Evolutionary conservation across 2,888 invertebrate species (phyloP).

Genomic region (Malthinus flaveolus): DNA sequence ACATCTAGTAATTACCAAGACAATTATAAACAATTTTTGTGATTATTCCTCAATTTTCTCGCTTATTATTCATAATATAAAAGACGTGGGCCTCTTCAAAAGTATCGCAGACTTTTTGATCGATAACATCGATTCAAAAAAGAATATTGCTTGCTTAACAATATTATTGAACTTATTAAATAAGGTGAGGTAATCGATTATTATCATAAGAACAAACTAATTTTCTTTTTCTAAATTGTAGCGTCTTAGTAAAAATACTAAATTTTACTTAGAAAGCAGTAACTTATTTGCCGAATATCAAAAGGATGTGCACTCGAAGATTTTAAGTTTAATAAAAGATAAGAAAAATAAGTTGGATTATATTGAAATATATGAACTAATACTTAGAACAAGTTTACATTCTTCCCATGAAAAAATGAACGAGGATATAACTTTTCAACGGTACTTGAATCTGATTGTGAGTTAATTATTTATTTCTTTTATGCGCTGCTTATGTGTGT

Average conservation of each 20-base stretch:
- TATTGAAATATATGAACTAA: slow-evolving; percentile 26
- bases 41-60: not conserved
- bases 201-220: not conserved
- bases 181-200: not conserved
- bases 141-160: not conserved
- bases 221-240: slow-evolving; percentile 28
- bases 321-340: slow-evolving; percentile 10
- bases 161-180: not conserved
- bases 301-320: slow-evolving; percentile 8
- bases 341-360: not conserved
- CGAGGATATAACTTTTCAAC: slow-evolving; percentile 17
- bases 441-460: slow-evolving; percentile 30
- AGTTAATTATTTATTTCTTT: slow-evolving; percentile 10
- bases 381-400: slow-evolving; percentile 29
- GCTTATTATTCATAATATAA: not conserved
- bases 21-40: not conserved
- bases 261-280: slow-evolving; percentile 38
- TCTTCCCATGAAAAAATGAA: slow-evolving; percentile 11
- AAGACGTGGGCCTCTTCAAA: not conserved
- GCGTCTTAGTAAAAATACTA: slow-evolving; percentile 39
- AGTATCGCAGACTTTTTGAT: not conserved
- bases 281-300: slow-evolving; percentile 21
- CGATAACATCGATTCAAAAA: not conserved
- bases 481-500: not conserved
- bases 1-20: not conserved